Percentiles rank a stretch among this genome's conserved stretches.
Evolutionary conservation across 2,888 invertebrate genomes (phyloP).

Genomic region (Leptura quadrifasciata): DNA sequence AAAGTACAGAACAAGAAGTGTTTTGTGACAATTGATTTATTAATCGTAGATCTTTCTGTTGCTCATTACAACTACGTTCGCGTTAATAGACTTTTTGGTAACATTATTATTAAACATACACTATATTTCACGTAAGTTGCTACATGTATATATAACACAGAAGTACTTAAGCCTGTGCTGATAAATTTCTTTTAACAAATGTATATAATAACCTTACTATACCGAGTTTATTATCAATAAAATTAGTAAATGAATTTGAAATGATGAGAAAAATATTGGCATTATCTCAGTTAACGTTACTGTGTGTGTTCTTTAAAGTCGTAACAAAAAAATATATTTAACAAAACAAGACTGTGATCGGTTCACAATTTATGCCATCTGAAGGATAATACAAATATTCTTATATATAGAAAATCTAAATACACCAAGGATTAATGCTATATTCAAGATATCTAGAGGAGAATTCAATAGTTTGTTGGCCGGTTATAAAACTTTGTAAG

Average conservation of each 20-base stretch:
- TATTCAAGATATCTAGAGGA: neutral
- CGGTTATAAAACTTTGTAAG: neutral
- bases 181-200: neutral
- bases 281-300: too few relatives aligned
- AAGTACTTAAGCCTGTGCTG: neutral
- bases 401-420: too few relatives aligned
- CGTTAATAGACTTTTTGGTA: conserved; percentile 14
- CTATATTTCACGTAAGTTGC: neutral
- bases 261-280: too few relatives aligned
- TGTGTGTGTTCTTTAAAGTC: too few relatives aligned
- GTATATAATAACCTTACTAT: too few relatives aligned
- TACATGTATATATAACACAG: neutral
- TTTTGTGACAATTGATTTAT: conserved; percentile 52
- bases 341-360: too few relatives aligned
- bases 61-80: conserved; percentile 42
- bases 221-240: too few relatives aligned
- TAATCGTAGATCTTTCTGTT: conserved; percentile 50
- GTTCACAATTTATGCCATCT: too few relatives aligned
- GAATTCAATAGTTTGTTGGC: neutral
- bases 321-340: too few relatives aligned
- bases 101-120: conserved; percentile 19
- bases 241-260: too few relatives aligned
- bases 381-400: too few relatives aligned
- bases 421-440: too few relatives aligned
- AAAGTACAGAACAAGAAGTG: conserved; percentile 36